phyloP scores from a whole-genome alignment of 2,113 vertebrate genomes.

The Varanus salvator region DNA sequence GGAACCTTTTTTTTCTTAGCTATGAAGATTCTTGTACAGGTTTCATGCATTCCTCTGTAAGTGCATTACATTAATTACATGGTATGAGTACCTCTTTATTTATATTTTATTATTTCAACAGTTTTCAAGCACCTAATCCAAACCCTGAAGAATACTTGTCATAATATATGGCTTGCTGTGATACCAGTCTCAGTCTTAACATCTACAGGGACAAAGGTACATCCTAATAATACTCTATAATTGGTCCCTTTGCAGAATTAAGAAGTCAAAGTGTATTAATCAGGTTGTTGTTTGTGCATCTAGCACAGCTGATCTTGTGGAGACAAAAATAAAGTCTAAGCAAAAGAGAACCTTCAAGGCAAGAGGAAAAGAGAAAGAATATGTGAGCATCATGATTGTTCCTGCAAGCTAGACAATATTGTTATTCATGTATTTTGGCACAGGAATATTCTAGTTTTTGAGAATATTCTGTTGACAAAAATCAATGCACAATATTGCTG shows the following conservation, averaged over 20 bases:
- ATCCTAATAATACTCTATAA: conserved; percentile 61
- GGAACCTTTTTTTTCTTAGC: conserved; percentile 10
- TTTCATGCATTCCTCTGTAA: conserved; percentile 40
- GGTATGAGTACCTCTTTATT: conserved; percentile 27
- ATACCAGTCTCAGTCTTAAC: conserved; percentile 33
- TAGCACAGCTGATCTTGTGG: conserved; percentile 38
- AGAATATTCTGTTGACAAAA: not conserved
- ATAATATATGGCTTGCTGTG: conserved; percentile 62
- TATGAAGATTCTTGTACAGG: not conserved
- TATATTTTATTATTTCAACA: conserved; percentile 64
- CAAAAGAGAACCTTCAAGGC: conserved; percentile 17
- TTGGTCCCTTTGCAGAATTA: conserved; percentile 62
- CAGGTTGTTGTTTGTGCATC: conserved; percentile 49
- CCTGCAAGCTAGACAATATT: not conserved
- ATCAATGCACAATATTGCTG: not conserved
- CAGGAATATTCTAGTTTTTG: too few species aligned
- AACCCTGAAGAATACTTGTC: conserved; percentile 55
- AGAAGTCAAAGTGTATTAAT: conserved; percentile 61
- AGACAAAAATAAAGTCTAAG: conserved; percentile 1
- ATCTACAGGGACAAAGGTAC: conserved; percentile 50
- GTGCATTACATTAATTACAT: conserved; percentile 48
- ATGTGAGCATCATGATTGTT: not conserved
- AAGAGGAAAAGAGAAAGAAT: not conserved
- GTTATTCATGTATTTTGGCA: not conserved
- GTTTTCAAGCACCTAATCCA: conserved; percentile 49